Conservation (phyloP, 2,113 vertebrate species). For the Paedocypris sp. region DNA sequence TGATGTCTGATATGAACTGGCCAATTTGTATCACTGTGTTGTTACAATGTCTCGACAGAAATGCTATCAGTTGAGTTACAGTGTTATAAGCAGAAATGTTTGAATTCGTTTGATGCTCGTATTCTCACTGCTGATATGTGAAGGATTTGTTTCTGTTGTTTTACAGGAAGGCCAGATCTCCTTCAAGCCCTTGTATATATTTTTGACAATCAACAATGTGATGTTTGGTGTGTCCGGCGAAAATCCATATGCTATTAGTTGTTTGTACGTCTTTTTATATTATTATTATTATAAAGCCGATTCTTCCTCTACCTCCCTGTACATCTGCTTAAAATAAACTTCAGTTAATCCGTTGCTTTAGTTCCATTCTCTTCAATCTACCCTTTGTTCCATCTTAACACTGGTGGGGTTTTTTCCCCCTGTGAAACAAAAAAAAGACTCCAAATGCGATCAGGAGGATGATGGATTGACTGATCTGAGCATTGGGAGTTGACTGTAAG, state of each 20-base stretch:
- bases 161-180: not conserved
- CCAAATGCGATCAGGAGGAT: not conserved
- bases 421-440: not conserved
- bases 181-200: slow-evolving; percentile 20
- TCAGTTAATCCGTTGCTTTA: slow-evolving; percentile 23
- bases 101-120: too few species aligned
- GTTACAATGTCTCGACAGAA: too few species aligned
- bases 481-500: slow-evolving; percentile 4
- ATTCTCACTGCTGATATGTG: not conserved
- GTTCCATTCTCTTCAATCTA: not conserved
- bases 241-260: not conserved
- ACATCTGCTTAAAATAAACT: slow-evolving; percentile 46
- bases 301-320: slow-evolving; percentile 65
- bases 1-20: too few species aligned
- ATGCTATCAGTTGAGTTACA: too few species aligned
- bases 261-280: not conserved
- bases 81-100: too few species aligned
- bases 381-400: not conserved
- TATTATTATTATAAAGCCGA: slow-evolving; percentile 12
- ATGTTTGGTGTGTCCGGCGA: slow-evolving; percentile 32
- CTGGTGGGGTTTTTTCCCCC: too few species aligned
- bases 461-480: not conserved
- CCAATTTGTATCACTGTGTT: too few species aligned
- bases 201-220: slow-evolving; percentile 64
- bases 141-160: slow-evolving; percentile 4